phyloP scores from a whole-genome alignment of 1,140 invertebrate species.

The Oncopeltus fasciatus region DNA sequence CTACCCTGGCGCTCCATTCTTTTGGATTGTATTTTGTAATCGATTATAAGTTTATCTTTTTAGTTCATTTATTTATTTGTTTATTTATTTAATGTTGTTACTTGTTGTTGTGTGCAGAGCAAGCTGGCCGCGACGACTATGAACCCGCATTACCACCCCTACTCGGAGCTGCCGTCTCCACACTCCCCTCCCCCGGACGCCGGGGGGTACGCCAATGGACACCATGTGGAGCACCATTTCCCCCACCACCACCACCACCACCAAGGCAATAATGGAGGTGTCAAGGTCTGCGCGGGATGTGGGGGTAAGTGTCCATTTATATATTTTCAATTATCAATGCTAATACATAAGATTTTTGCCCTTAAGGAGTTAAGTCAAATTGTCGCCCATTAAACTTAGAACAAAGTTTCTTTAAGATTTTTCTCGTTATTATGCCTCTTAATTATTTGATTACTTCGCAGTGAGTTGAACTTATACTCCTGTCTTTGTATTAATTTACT shows the following conservation, averaged over 20 bases:
- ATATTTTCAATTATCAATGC: too few species aligned
- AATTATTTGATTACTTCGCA: too few species aligned
- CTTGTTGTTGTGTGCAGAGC: conserved; percentile 20
- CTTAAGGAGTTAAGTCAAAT: too few species aligned
- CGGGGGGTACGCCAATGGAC: conserved; percentile 21
- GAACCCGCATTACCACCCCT: conserved; percentile 28
- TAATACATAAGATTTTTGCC: too few species aligned
- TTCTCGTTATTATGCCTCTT: too few species aligned
- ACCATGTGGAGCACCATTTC: conserved; percentile 21
- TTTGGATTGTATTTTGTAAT: not conserved
- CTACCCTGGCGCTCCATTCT: too few species aligned
- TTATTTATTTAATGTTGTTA: not conserved
- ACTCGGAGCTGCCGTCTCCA: conserved; percentile 25
- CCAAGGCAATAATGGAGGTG: conserved; percentile 19
- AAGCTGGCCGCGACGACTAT: conserved; percentile 28
- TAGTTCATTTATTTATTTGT: not conserved
- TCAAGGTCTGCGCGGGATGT: conserved; percentile 35
- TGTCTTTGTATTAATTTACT: too few species aligned
- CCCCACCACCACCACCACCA: conserved; percentile 22
- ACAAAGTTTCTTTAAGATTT: too few species aligned
- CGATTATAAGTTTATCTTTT: not conserved
- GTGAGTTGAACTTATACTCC: too few species aligned
- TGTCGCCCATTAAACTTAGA: too few species aligned
- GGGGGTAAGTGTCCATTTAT: conserved; percentile 29
- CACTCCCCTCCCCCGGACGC: conserved; percentile 23